Evolutionary conservation across 2,797 vertebrate species (phyloP).

Genomic region (Myotis planiceps): DNA sequence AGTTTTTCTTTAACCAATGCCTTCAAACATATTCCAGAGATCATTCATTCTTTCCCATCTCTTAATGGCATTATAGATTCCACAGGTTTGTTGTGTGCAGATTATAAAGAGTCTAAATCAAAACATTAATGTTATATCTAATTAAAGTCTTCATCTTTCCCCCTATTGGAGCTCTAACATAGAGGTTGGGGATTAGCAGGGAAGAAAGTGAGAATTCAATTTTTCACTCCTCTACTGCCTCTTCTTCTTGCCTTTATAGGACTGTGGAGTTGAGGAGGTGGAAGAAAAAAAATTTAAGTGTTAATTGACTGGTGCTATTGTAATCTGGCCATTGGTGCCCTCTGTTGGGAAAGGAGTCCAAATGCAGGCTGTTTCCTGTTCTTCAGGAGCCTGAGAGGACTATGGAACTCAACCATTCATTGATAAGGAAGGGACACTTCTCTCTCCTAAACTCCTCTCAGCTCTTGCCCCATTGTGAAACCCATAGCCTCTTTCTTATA

Average conservation of each 20-base stretch:
- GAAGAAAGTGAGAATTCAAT: neutral
- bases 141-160: neutral
- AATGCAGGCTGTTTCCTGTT: neutral
- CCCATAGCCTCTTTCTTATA: neutral
- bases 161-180: neutral
- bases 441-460: neutral
- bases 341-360: neutral
- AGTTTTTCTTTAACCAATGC: neutral
- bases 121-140: neutral
- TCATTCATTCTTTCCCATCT: neutral
- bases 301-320: neutral
- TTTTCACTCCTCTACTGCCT: neutral
- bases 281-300: neutral
- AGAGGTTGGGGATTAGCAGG: neutral
- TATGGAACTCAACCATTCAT: neutral
- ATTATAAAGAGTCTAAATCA: neutral
- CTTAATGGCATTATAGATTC: neutral
- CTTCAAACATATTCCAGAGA: constrained; percentile 5
- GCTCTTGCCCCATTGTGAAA: neutral
- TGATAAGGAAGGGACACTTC: neutral
- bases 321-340: neutral
- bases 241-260: neutral
- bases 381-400: neutral
- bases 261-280: neutral
- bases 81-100: neutral